Conservation (phyloP, 2,113 vertebrate species). For the Physeter macrocephalus region DNA sequence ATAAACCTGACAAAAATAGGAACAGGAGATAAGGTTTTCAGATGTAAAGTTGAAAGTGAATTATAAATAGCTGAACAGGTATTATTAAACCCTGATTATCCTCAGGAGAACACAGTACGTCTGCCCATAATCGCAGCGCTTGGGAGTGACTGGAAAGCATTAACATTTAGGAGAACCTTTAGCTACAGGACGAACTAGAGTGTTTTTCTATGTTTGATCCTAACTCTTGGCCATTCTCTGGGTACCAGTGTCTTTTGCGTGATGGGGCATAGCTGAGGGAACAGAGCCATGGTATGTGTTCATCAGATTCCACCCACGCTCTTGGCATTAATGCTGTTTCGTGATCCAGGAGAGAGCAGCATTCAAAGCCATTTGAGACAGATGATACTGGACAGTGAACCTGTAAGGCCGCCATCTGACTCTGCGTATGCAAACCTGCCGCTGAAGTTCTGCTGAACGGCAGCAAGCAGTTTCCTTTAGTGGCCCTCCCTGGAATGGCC, state of each 20-base stretch:
- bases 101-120: background rate
- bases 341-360: background rate
- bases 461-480: background rate
- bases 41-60: constrained; percentile 22
- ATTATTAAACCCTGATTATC: background rate
- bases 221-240: background rate
- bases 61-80: constrained; percentile 24
- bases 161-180: background rate
- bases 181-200: background rate
- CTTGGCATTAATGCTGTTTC: background rate
- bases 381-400: background rate
- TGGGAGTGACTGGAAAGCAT: background rate
- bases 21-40: background rate
- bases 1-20: background rate
- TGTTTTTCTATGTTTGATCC: background rate
- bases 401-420: background rate
- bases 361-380: background rate
- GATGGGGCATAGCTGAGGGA: background rate
- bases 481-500: background rate
- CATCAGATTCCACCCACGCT: background rate
- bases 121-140: background rate
- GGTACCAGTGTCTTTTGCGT: background rate
- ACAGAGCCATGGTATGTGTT: background rate
- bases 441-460: background rate
- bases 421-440: too few species aligned